Percentiles rank a stretch among this genome's conserved stretches.
Evolutionary conservation across 92 coral and sea anemone species (phyloP).

Genomic region (Parazoanthus atlanticus): DNA sequence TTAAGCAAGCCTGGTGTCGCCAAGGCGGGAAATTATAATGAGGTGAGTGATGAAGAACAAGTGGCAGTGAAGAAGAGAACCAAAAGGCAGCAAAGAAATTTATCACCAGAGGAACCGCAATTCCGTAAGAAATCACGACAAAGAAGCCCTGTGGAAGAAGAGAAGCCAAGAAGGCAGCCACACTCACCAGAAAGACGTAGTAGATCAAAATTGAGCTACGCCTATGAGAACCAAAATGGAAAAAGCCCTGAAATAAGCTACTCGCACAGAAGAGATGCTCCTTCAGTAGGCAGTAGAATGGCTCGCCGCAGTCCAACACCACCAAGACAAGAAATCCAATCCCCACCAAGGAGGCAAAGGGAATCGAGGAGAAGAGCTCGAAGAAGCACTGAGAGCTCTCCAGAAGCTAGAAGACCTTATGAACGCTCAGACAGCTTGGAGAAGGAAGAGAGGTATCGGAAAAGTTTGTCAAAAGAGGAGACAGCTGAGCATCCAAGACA

Average conservation of each 20-base stretch:
- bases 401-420: constrained; percentile 18
- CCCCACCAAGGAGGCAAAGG: constrained; percentile 14
- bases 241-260: background rate
- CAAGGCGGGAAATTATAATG: background rate
- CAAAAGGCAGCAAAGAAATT: background rate
- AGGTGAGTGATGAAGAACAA: background rate
- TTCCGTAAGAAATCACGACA: background rate
- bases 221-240: constrained; percentile 11
- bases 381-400: constrained; percentile 14
- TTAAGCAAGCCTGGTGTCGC: background rate
- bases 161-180: background rate
- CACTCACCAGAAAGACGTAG: background rate
- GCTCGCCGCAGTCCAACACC: background rate
- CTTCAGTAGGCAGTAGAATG: background rate
- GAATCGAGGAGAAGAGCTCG: constrained; percentile 6
- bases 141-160: constrained; percentile 10
- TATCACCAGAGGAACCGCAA: background rate
- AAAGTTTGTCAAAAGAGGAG: constrained; percentile 2
- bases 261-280: background rate
- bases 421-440: background rate
- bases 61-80: background rate
- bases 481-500: background rate
- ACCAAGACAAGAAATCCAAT: constrained; percentile 2
- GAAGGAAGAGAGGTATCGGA: background rate
- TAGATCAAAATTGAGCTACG: background rate